These are phyloP conservation scores for Coenobita brevimanus DNA, from an alignment of 1,140 invertebrate genomes.

Conservation along the genomic window DNA sequence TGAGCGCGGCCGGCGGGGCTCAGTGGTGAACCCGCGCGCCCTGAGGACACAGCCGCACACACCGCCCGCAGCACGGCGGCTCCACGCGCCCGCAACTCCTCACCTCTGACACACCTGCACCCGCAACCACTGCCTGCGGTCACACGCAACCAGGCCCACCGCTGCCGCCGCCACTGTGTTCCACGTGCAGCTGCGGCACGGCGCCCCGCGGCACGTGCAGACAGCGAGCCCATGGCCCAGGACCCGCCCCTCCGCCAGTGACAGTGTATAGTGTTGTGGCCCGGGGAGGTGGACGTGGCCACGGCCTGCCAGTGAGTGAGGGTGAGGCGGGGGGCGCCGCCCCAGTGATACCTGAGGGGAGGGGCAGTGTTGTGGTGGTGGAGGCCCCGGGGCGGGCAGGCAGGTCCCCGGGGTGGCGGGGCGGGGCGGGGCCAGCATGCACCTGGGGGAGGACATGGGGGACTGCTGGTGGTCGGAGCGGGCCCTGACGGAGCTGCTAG, in stretches of 20 bases:
- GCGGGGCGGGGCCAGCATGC: slow-evolving; percentile 35
- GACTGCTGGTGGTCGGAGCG: slow-evolving; percentile 62
- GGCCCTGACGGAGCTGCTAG: slow-evolving; percentile 56
- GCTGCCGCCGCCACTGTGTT: slow-evolving; percentile 19
- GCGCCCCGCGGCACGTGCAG: slow-evolving; percentile 11
- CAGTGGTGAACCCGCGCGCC: slow-evolving; percentile 63
- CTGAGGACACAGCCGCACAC: slow-evolving; percentile 64
- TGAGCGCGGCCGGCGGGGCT: slow-evolving; percentile 25
- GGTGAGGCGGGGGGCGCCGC: too few species aligned
- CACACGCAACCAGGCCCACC: slow-evolving; percentile 44
- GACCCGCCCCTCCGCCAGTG: not conserved
- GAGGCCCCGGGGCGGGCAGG: not conserved
- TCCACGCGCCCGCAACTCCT: slow-evolving; percentile 49
- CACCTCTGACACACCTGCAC: slow-evolving; percentile 64
- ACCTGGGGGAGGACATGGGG: slow-evolving; percentile 58
- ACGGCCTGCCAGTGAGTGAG: too few species aligned
- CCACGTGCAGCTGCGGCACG: slow-evolving; percentile 21
- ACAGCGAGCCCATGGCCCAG: not conserved
- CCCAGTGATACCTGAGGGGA: too few species aligned
- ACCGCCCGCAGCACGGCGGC: slow-evolving; percentile 54
- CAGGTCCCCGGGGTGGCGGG: not conserved
- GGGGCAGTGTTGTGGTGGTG: not conserved
- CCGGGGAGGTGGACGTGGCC: too few species aligned
- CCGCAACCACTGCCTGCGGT: slow-evolving; percentile 61
- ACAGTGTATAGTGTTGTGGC: not conserved